These are phyloP conservation scores for Podarcis raffonei DNA, from an alignment of 2,113 vertebrate species.

Conservation along the genomic window DNA sequence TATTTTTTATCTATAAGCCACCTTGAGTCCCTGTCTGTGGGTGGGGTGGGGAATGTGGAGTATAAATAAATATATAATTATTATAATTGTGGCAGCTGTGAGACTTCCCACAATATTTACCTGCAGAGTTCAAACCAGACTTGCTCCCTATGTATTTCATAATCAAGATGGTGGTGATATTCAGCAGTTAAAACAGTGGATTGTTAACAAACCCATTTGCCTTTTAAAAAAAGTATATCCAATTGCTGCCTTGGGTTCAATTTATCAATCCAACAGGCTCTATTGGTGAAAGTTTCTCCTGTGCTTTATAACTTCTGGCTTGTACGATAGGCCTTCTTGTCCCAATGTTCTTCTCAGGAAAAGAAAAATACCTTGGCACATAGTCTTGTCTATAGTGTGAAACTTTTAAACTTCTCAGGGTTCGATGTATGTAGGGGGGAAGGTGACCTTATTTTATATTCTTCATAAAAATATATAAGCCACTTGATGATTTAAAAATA, in stretches of 20 bases:
- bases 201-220: neutral
- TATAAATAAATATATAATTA: neutral
- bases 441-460: no score
- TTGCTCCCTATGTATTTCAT: no score
- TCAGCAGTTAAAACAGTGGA: no score
- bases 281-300: neutral
- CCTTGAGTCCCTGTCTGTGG: no score
- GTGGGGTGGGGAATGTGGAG: no score
- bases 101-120: neutral
- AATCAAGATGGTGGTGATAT: neutral
- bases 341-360: neutral
- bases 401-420: neutral
- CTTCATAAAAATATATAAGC: no score
- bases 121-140: neutral
- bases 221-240: neutral
- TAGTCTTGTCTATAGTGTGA: neutral
- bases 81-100: neutral
- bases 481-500: no score
- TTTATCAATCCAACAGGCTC: neutral
- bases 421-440: no score
- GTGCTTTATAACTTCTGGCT: neutral
- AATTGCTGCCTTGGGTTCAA: neutral
- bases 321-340: neutral
- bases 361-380: neutral
- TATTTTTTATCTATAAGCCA: no score